Conservation (phyloP, 2,888 invertebrate genomes). For the Eristalis intricaria region DNA sequence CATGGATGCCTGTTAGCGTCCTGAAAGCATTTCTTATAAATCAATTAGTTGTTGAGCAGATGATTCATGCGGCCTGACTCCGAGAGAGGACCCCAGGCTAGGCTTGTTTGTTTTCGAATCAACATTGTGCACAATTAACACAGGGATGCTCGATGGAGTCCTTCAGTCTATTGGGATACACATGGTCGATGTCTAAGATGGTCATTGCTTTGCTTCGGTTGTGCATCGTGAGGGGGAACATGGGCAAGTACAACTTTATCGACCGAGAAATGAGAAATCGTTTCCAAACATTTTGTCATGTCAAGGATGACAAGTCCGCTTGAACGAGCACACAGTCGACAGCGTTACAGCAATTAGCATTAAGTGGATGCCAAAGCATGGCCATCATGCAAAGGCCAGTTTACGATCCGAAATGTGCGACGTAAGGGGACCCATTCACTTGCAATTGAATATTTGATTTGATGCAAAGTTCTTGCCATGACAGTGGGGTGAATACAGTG, state of each 20-base stretch:
- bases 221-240: too few species aligned
- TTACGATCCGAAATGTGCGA: background rate
- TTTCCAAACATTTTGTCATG: background rate
- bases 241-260: background rate
- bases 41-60: conserved; percentile 58
- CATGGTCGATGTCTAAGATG: background rate
- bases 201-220: too few species aligned
- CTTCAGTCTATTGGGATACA: background rate
- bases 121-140: background rate
- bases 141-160: conserved; percentile 4
- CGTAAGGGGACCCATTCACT: background rate
- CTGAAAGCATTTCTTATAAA: conserved; percentile 47
- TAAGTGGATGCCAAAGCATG: background rate
- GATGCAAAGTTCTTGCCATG: background rate
- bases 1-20: conserved; percentile 24
- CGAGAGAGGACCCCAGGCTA: background rate
- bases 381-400: background rate
- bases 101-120: background rate
- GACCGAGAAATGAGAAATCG: background rate
- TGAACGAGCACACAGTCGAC: background rate
- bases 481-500: background rate
- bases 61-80: conserved; percentile 48
- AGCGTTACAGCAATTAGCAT: background rate
- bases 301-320: background rate
- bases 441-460: background rate